These are phyloP conservation scores for Vollenhovia emeryi DNA, from an alignment of 1,140 invertebrate genomes.

Conservation along the genomic window DNA sequence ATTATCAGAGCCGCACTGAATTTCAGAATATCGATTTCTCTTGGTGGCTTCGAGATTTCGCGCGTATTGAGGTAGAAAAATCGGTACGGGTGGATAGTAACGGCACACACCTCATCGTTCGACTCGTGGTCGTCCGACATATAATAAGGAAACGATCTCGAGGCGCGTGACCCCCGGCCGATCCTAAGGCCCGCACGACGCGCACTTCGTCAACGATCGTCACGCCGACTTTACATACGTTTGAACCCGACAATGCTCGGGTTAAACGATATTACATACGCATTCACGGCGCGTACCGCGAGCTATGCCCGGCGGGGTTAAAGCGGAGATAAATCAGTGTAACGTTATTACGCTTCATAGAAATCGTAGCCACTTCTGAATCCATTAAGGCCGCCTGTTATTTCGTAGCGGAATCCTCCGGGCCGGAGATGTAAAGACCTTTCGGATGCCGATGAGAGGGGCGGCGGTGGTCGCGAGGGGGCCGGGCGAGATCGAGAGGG, in stretches of 20 bases:
- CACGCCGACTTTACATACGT: constrained; percentile 78
- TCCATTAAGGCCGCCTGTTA: constrained; percentile 73
- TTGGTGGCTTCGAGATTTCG: neutral
- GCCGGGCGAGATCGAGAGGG: constrained; percentile 38
- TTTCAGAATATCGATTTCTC: neutral
- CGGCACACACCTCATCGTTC: neutral
- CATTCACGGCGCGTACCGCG: constrained; percentile 57
- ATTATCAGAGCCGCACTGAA: neutral
- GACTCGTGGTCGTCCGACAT: constrained; percentile 54
- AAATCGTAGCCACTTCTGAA: constrained; percentile 78
- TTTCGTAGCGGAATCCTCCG: constrained; percentile 63
- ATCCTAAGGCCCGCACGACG: constrained; percentile 56
- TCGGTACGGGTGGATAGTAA: neutral
- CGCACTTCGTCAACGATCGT: constrained; percentile 73
- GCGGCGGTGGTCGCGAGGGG: neutral
- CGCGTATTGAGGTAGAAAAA: constrained; percentile 2
- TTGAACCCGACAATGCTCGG: constrained; percentile 77
- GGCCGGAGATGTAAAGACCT: constrained; percentile 62
- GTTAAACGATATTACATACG: constrained; percentile 78
- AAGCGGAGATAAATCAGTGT: constrained; percentile 79
- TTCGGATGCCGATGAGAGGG: constrained; percentile 27
- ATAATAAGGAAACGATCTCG: constrained; percentile 75
- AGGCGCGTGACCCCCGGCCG: constrained; percentile 58
- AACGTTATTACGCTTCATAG: constrained; percentile 76
- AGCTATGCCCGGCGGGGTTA: constrained; percentile 67